Percentiles rank a stretch among this genome's conserved stretches.
phyloP scores from a whole-genome alignment of 2,888 invertebrate genomes.

The Parascotia fuliginaria region DNA sequence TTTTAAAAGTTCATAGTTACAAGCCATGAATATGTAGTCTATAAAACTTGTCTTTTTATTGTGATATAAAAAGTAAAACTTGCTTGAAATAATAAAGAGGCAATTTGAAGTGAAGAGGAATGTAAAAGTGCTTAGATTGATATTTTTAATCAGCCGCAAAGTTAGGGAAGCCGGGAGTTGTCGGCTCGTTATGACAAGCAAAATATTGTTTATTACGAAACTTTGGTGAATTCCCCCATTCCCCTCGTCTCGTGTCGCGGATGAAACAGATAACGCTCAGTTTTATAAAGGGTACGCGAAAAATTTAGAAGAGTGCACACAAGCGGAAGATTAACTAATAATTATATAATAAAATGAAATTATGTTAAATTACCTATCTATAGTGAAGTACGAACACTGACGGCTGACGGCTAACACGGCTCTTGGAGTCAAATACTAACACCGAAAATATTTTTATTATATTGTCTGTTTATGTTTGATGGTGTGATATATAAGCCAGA shows the following conservation, averaged over 20 bases:
- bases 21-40: constrained; percentile 15
- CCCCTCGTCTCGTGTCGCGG: constrained; percentile 4
- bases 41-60: constrained; percentile 6
- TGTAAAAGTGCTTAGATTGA: constrained; percentile 53
- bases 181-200: constrained; percentile 56
- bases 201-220: constrained; percentile 62
- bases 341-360: too few relatives aligned
- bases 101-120: constrained; percentile 24
- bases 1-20: constrained; percentile 26
- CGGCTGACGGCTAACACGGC: too few relatives aligned
- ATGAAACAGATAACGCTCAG: constrained; percentile 41
- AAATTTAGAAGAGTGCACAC: constrained; percentile 25
- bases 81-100: constrained; percentile 33
- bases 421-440: too few relatives aligned
- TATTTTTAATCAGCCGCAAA: constrained; percentile 67
- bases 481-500: too few relatives aligned
- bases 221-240: constrained; percentile 41
- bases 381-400: too few relatives aligned
- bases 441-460: too few relatives aligned
- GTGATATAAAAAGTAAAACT: constrained; percentile 23
- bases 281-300: constrained; percentile 36
- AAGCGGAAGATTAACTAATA: too few relatives aligned
- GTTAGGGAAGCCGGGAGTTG: constrained; percentile 45
- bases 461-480: too few relatives aligned
- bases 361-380: too few relatives aligned